Evolutionary conservation across 2,888 invertebrate genomes (phyloP), one percentile per base, ranked within the genome.

Genomic region (Bellardia bayeri): DNA sequence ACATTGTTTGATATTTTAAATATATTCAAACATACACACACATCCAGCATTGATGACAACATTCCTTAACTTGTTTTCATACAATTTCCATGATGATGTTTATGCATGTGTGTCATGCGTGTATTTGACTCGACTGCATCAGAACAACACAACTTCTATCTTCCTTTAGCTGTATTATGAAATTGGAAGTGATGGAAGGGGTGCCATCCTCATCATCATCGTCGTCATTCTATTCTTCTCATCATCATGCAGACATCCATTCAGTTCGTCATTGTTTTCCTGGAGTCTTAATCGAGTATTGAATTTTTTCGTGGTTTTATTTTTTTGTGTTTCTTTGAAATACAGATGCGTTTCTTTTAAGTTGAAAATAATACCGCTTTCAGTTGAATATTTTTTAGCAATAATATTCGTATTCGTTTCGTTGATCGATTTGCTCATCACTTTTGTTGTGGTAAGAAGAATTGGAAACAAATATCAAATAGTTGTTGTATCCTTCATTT

Each of bases 31-130:
- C 80, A 74, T n/a, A 33, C 23, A 16, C 37, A 63, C 49, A 61
- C 91, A 85, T 69, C 49, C 84, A 85, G 85, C 82, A 91, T 75
- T 74, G 87, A 82, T 79, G 85, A 87, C 87, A 87, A 85, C 87
- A 87, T 87, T 87, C 87, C 87, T 87, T 49, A 85, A 85, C 85
- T 82, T 87, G 85, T 82, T 87, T 87, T 78, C 54, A 79, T 82
- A 79, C 81, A 82, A 64, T 79, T 79, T 87, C 74, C 81, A 85
- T 82, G 42, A 30, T 54, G 72, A 42, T 82, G 75, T 75, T 87
- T 68, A 61, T 74, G 83, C 76, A 68, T 78, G 81, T 83, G 76
- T 40, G 69, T 69, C 11, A 54, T 37, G 23, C 23, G 23, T 37
- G 16, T 40, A 51, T 76, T 58, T 75, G 30, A 63, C 30, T 54